Evolutionary conservation across 2,797 vertebrate genomes (phyloP), one percentile per base, ranked within the genome.

Genomic region (Tenualosa ilisha): DNA sequence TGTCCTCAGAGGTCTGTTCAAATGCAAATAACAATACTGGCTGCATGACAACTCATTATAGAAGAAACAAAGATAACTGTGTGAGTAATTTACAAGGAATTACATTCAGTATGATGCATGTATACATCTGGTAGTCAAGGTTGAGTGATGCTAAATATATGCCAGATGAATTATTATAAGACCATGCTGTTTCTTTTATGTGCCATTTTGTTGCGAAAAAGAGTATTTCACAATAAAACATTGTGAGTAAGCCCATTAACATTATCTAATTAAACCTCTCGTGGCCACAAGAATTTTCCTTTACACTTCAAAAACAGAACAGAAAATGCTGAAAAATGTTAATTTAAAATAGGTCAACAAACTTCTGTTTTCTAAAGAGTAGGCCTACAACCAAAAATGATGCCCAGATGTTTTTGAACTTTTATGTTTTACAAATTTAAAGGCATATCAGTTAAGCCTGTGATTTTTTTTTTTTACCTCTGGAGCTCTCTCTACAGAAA

Each of bases 231-330:
- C 24, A 26, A 26, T 26, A 2, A 24, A 24, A 8, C 59, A n/a
- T 63, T 63, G 24, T 63, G 24, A 65, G 61, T 9, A 65, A 31
- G 9, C 63, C 63, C 24, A 65, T 65, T 65, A 65, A 65, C 61
- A 26, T 65, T 31, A 65, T n/a, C 63, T 65, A 65, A 65, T 65
- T 65, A 65, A 65, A 65, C 24, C 63, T 65, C 63, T 65, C 12
- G 63, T 31, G 63, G 63, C 63, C 63, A 31, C 24, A 31, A 31
- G 24, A 13, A 8, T 26, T 65, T 22, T 63, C n/a, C 9, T 65
- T 26, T 31, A 65, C 56, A 59, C 11, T 65, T 65, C 63, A 65
- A 65, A 63, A 65, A 65, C 24, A 65, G 24, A 31, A 65, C n/a
- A n/a, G 26, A 31, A 65, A 24, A 12, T 12, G 26, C 11, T 65